Evolutionary conservation across 2,888 invertebrate species (phyloP), one percentile per base, ranked within the genome.

Genomic region (Acleris literana): DNA sequence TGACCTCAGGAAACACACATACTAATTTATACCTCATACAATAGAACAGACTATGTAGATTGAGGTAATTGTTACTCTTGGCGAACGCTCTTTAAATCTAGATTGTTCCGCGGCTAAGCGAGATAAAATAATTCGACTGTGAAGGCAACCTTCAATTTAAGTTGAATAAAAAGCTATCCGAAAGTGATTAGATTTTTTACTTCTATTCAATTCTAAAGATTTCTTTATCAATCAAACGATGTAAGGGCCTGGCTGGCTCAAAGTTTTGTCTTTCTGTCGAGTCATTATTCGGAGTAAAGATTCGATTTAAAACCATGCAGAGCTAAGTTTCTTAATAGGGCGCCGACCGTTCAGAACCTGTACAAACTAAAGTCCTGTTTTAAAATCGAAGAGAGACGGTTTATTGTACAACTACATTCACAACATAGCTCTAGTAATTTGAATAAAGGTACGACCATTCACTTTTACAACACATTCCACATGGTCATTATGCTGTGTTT

Each of bases 121-220:
- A 46, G 43, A 57, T 48, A 57, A n/a, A 48, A 44, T 56, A 9
- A 22, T 44, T n/a, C 25, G 22, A 44, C 55, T 55, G 55, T 39
- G 16, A 57, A 57, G n/a, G 18, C 44, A 57, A 25, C 25, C 17
- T 46, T 44, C 22, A 48, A 25, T 44, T 18, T 11, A 46, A 48
- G n/a, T 29, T 29, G 25, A 57, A 57, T 13, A 48, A 57, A 55
- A 57, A 57, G 29, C 46, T 57, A 46, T 48, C 17, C n/a, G 57
- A 17, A 57, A 46, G 46, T n/a, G 46, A 55, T 46, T 5, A 46
- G 7, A 46, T 46, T 16, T 46, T n/a, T n/a, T 7, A n/a, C 17
- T 5, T 46, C 6, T 5, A 5, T 6, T 46, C 6, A 17, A 7
- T 17, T 17, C 46, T 46, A 16, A 17, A 7, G 7, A 16, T 1